A percentile compares a stretch with the other conserved stretches of the same genome.
Conservation (phyloP, 2,888 invertebrate genomes). For the Lymantria monacha region DNA sequence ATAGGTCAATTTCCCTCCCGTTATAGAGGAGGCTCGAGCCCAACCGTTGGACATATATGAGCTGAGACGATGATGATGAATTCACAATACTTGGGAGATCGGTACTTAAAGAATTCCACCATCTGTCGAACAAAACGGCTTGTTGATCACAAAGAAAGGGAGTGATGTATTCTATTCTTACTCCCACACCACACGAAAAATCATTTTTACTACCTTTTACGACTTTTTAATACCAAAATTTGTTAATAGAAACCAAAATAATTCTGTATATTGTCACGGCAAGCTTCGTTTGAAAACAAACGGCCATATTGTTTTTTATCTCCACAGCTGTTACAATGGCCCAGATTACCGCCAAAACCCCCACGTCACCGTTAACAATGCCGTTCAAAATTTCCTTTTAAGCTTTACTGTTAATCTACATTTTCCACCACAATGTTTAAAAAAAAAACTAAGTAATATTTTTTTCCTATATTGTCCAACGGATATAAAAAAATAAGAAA, state of each 20-base stretch:
- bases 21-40: no score
- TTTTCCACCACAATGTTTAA: not conserved
- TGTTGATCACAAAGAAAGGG: no score
- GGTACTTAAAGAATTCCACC: no score
- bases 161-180: no score
- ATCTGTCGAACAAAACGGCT: no score
- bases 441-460: not conserved
- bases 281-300: not conserved
- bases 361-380: conserved; percentile 20
- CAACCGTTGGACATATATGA: no score
- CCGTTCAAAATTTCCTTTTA: conserved; percentile 18
- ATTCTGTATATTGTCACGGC: not conserved
- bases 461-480: conserved; percentile 2
- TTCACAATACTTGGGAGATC: no score
- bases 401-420: not conserved
- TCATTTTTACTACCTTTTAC: no score
- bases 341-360: conserved; percentile 5
- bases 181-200: no score
- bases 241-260: not conserved
- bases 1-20: no score
- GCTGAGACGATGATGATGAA: no score
- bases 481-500: conserved; percentile 5
- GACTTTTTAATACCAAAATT: no score
- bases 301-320: conserved; percentile 6
- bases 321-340: conserved; percentile 5